phyloP scores from a whole-genome alignment of 2,888 invertebrate species.

The Spisula subtruncata region DNA sequence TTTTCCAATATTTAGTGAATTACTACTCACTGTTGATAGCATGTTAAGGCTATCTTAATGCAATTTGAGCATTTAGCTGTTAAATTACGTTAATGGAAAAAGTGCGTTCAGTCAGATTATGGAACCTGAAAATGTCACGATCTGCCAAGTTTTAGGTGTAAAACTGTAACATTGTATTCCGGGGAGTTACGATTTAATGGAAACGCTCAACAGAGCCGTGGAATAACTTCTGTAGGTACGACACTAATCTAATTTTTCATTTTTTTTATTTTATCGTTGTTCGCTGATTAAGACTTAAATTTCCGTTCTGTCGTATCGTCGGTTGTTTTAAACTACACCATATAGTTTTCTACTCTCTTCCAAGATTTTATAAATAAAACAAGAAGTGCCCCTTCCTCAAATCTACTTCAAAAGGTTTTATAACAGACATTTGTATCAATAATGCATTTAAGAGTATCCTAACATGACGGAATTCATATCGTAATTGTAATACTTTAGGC shows the following conservation, averaged over 20 bases:
- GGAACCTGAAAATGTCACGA: not conserved
- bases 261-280: no score
- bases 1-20: conserved; percentile 10
- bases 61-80: not conserved
- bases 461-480: no score
- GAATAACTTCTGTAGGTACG: not conserved
- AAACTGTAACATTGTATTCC: not conserved
- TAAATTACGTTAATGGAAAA: not conserved
- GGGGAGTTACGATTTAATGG: not conserved
- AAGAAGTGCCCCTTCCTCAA: no score
- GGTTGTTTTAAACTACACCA: no score
- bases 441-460: no score
- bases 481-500: no score
- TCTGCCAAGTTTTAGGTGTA: not conserved
- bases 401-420: no score
- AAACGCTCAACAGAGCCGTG: not conserved
- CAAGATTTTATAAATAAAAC: no score
- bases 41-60: not conserved
- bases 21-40: conserved; percentile 8
- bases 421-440: no score
- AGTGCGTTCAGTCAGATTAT: not conserved
- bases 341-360: no score
- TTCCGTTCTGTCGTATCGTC: no score
- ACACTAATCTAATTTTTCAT: not conserved
- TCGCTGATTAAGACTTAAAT: no score